Conservation (phyloP, 2,888 invertebrate species). For the Drosophila meridiana region DNA sequence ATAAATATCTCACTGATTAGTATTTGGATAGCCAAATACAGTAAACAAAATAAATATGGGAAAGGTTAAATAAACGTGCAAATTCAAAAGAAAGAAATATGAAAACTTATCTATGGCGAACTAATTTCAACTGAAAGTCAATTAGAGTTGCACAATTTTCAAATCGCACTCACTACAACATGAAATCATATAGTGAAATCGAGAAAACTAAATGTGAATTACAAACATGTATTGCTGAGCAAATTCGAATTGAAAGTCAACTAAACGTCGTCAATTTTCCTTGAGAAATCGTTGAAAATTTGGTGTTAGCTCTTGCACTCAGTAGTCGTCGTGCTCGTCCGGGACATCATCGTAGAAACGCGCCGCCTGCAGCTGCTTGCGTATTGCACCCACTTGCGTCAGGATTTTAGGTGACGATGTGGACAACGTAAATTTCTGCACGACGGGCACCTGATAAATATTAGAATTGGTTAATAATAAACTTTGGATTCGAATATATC, state of each 20-base stretch:
- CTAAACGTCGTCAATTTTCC: slow-evolving; percentile 38
- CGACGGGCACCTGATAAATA: slow-evolving; percentile 86
- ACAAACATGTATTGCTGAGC: slow-evolving; percentile 20
- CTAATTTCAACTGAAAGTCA: not conserved
- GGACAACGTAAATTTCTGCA: slow-evolving; percentile 85
- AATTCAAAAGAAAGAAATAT: not conserved
- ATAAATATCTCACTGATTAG: slow-evolving; percentile 42
- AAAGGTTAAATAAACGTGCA: not conserved
- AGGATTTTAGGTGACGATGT: slow-evolving; percentile 86
- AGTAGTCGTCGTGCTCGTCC: slow-evolving; percentile 49
- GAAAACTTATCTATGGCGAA: not conserved
- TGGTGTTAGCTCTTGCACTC: slow-evolving; percentile 33
- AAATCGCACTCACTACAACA: not conserved
- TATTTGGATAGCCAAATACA: not conserved
- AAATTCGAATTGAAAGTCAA: slow-evolving; percentile 12
- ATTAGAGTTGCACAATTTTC: not conserved
- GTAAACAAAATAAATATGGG: not conserved
- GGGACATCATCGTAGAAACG: slow-evolving; percentile 84
- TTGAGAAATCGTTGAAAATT: slow-evolving; percentile 23
- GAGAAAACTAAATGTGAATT: not conserved
- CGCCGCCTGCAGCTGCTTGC: slow-evolving; percentile 89
- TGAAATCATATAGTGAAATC: not conserved
- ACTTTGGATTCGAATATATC: not conserved
- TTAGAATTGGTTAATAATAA: not conserved
- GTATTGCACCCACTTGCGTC: slow-evolving; percentile 89